Conservation (phyloP, 1,140 invertebrate genomes). For the Caerostris darwini region DNA sequence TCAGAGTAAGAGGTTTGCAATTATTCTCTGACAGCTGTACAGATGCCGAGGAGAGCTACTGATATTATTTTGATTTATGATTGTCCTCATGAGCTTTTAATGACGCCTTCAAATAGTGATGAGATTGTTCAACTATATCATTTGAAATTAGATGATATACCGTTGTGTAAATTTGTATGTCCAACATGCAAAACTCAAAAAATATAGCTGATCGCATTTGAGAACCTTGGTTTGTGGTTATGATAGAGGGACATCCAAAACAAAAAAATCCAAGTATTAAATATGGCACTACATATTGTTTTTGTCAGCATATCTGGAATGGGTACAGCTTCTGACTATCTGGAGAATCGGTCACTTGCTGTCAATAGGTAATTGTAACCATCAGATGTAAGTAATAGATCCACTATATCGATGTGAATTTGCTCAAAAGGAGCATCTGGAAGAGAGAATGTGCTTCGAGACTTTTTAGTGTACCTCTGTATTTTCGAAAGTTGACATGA, state of each 20-base stretch:
- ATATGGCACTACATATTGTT: constrained; percentile 80
- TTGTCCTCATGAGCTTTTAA: neutral
- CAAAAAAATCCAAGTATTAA: constrained; percentile 80
- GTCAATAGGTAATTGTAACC: constrained; percentile 80
- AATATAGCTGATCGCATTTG: constrained; percentile 80
- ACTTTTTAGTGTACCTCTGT: constrained; percentile 64
- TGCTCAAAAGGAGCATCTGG: constrained; percentile 20
- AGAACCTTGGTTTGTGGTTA: constrained; percentile 81
- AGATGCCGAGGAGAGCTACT: neutral
- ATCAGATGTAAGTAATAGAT: constrained; percentile 79
- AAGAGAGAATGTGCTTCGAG: constrained; percentile 77
- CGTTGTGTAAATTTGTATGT: neutral
- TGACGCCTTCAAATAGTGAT: neutral
- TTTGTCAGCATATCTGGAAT: constrained; percentile 80
- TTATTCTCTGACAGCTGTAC: neutral
- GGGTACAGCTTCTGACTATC: constrained; percentile 82
- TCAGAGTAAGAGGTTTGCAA: neutral
- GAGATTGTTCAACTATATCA: neutral
- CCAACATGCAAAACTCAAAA: constrained; percentile 63
- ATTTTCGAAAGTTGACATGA: constrained; percentile 79
- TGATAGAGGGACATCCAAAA: constrained; percentile 79
- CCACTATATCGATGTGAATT: constrained; percentile 79
- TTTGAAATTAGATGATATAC: neutral
- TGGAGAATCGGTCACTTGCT: constrained; percentile 81
- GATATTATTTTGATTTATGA: neutral